A percentile compares a stretch with the other conserved stretches of the same genome.
Conservation (phyloP, 2,888 invertebrate species). For the Eustalomyia histrio region DNA sequence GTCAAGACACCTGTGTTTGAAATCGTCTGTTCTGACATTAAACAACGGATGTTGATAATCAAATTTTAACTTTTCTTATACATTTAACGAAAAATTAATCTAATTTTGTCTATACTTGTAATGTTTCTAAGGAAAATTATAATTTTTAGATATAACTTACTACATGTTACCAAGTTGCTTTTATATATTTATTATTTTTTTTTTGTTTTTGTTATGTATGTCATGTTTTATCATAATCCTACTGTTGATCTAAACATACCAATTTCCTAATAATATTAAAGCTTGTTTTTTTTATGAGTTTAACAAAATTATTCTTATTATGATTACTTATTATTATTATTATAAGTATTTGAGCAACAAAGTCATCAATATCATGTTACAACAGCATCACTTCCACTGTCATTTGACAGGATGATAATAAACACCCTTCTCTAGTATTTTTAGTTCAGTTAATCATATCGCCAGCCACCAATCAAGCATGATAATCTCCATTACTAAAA, state of each 20-base stretch:
- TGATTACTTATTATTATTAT: not conserved
- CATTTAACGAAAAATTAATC: constrained; percentile 46
- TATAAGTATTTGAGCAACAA: constrained; percentile 1
- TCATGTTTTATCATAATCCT: constrained; percentile 46
- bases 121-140: not conserved
- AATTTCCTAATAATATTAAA: constrained; percentile 39
- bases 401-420: not conserved
- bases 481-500: constrained; percentile 72
- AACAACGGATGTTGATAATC: constrained; percentile 35
- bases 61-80: constrained; percentile 50
- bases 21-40: constrained; percentile 11
- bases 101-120: constrained; percentile 39
- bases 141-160: not conserved
- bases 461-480: constrained; percentile 76
- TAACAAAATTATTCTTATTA: constrained; percentile 48
- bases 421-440: constrained; percentile 9
- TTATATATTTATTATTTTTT: not conserved
- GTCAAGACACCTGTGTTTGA: constrained; percentile 41
- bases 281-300: constrained; percentile 54
- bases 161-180: not conserved
- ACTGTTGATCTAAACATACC: constrained; percentile 54
- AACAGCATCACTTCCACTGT: not conserved
- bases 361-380: constrained; percentile 15
- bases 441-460: constrained; percentile 74
- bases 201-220: constrained; percentile 35